Evolutionary conservation across 2,113 vertebrate genomes (phyloP).

Genomic region (Sylvietta virens): DNA sequence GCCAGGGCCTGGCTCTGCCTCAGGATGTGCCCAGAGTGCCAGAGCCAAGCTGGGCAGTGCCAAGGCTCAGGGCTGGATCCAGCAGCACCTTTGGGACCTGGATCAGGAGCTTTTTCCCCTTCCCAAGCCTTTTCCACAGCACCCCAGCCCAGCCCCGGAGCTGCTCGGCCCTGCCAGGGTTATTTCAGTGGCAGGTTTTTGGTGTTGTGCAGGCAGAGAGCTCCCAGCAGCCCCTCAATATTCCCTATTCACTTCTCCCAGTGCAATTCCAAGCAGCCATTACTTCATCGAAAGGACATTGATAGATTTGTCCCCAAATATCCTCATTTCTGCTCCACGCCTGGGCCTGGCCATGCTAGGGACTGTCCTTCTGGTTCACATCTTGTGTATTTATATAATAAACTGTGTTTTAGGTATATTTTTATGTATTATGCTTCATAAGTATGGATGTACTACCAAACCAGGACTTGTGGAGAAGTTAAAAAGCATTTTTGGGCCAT

Average conservation of each 20-base stretch:
- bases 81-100: not conserved
- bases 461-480: not conserved
- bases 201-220: not conserved
- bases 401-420: not conserved
- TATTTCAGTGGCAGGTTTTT: rapidly evolving
- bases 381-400: rapidly evolving
- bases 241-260: not conserved
- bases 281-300: not conserved
- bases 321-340: not conserved
- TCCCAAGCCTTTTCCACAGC: not conserved
- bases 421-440: rapidly evolving
- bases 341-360: not conserved
- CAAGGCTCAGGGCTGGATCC: not conserved
- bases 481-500: not conserved
- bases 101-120: no score
- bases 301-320: not conserved
- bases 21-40: not conserved
- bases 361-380: not conserved
- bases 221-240: rapidly evolving
- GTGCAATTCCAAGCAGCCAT: not conserved
- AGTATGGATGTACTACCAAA: not conserved
- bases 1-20: not conserved
- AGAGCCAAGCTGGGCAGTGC: not conserved
- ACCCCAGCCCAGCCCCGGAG: not conserved
- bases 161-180: not conserved